phyloP scores from a whole-genome alignment of 2,113 vertebrate species.

The Poecilia latipinna region DNA sequence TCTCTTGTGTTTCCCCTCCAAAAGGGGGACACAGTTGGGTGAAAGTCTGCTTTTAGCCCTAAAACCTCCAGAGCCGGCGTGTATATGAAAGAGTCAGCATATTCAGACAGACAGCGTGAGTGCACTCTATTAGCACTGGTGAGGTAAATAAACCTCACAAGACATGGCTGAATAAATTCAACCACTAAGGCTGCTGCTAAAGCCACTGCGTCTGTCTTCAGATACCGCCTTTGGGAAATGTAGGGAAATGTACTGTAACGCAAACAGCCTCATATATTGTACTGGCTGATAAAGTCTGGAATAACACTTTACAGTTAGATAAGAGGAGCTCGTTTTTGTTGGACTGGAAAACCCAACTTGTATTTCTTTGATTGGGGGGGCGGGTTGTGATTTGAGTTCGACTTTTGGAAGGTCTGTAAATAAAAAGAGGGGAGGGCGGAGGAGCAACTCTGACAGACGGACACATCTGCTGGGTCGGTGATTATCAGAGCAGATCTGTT shows the following conservation, averaged over 20 bases:
- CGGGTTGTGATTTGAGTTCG: too few relatives aligned
- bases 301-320: conserved; percentile 28
- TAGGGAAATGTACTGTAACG: conserved; percentile 67
- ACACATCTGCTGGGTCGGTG: not conserved
- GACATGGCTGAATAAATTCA: conserved; percentile 74
- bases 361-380: not conserved
- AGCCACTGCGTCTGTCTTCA: conserved; percentile 41
- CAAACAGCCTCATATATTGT: conserved; percentile 48
- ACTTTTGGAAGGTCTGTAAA: too few relatives aligned
- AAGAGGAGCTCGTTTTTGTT: conserved; percentile 22
- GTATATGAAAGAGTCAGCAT: conserved; percentile 71
- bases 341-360: not conserved
- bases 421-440: too few relatives aligned
- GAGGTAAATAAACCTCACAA: conserved; percentile 78
- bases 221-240: conserved; percentile 65
- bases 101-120: conserved; percentile 71
- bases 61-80: conserved; percentile 59
- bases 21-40: conserved; percentile 62
- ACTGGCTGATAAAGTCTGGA: conserved; percentile 49
- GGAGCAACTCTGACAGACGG: too few relatives aligned
- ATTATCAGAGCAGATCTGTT: not conserved
- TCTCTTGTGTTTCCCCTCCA: conserved; percentile 52
- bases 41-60: conserved; percentile 69
- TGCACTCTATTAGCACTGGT: conserved; percentile 75
- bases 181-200: conserved; percentile 54